phyloP scores from a whole-genome alignment of 1,140 invertebrate species.

The Druon quercuslanigerum region DNA sequence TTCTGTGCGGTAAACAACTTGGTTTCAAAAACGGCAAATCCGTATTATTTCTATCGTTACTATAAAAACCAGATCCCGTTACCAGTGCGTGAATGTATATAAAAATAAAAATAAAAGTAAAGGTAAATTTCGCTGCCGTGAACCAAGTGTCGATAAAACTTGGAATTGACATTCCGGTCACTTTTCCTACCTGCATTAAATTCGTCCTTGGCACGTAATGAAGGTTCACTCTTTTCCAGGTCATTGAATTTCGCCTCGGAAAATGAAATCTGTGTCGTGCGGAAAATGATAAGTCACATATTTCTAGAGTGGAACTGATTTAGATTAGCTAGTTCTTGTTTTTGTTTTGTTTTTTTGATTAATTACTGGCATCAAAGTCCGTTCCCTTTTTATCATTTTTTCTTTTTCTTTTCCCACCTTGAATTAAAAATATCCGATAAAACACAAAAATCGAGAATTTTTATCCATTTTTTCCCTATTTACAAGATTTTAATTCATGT shows the following conservation, averaged over 20 bases:
- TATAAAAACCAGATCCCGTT: no score
- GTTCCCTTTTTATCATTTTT: no score
- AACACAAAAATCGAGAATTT: no score
- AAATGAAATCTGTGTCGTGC: not conserved
- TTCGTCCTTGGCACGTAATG: not conserved
- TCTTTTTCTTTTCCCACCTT: no score
- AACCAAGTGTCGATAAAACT: not conserved
- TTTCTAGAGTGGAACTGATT: not conserved
- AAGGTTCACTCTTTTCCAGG: not conserved
- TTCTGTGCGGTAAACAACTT: not conserved
- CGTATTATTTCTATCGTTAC: not conserved
- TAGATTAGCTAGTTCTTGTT: not conserved
- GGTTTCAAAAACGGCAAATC: conserved; percentile 32
- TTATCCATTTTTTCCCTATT: no score
- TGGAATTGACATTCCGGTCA: not conserved
- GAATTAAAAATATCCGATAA: no score
- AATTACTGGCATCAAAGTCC: no score
- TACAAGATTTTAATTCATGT: no score
- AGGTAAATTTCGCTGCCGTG: not conserved
- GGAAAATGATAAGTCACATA: conserved; percentile 5
- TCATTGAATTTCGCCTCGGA: conserved; percentile 12
- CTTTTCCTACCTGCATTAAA: not conserved
- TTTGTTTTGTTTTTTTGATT: not conserved
- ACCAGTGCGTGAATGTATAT: conserved; percentile 28
- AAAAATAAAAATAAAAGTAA: not conserved